Conservation (phyloP, 2,888 invertebrate species). For the Tipula confusa region DNA sequence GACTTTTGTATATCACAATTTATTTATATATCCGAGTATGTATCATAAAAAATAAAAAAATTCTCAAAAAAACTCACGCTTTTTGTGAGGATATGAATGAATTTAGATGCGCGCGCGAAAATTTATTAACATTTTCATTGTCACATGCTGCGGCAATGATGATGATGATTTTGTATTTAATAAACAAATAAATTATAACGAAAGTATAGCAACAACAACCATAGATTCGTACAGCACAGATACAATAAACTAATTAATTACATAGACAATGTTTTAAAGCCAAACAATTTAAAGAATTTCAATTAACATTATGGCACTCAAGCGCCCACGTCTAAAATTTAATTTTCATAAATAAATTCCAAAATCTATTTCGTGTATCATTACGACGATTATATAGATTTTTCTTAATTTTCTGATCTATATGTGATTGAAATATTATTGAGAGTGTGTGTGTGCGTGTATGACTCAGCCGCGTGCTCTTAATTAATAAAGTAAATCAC, state of each 20-base stretch:
- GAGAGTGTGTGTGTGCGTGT: background rate
- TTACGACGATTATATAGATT: too few relatives aligned
- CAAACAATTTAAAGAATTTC: background rate
- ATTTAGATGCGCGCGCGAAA: background rate
- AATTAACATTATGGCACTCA: slow-evolving; percentile 1
- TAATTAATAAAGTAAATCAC: slow-evolving; percentile 9
- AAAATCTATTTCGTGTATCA: background rate
- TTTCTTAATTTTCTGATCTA: too few relatives aligned
- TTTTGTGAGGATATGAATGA: background rate
- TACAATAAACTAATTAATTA: background rate
- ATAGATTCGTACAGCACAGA: background rate
- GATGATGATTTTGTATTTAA: too few relatives aligned
- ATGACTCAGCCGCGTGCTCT: background rate
- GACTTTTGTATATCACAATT: too few relatives aligned
- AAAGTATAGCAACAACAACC: background rate
- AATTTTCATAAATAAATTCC: background rate
- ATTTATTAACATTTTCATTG: background rate
- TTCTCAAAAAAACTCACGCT: background rate
- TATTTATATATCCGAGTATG: too few relatives aligned
- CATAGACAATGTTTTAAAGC: background rate
- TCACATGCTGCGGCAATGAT: background rate
- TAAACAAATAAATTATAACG: background rate
- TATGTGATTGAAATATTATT: background rate
- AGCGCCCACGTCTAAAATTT: background rate
- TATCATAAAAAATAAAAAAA: too few relatives aligned